Base-by-base conservation (phyloP, 2,113 vertebrate genomes). In the Anoura caudifer region DNA sequence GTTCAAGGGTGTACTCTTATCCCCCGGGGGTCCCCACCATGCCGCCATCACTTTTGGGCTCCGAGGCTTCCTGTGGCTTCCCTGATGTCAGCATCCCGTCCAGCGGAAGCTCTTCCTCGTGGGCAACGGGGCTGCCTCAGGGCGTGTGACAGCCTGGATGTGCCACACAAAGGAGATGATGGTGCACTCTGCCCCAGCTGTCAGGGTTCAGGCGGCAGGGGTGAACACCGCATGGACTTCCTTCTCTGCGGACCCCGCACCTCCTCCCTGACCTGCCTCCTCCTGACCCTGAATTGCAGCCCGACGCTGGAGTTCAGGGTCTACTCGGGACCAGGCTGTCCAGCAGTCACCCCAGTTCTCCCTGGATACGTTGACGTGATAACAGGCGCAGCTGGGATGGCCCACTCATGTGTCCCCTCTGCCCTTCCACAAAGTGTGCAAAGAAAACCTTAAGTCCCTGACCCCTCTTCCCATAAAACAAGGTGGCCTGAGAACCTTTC, bases 331-430 rank as follows among this genome's bases (percentile, higher is more conserved):
- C 43, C 50, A 9, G 67, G 61, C 59, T 82, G 0, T 7, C 43
- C 5, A 2, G 33, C 22, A 6, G 45, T 93, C 41, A 36, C 90
- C 22, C 38, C 12, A 38, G 41, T 17, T 94, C 54, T 52, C 17
- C 59, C 75, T 12, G 24, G 50, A 20, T 26, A 33, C 11, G 1
- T 5, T 45, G 50, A 24, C 0, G 1, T 26, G 76, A 93, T 28
- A 31, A 24, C 54, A 76, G 82, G 54, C 15, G 41, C 38, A 9
- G 8, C 63, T 52, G 72, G 61, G 45, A 6, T 52, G 7, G 24
- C 56, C 0, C 0, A 1, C 41, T 61, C 69, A 17, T 0, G 0
- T 0, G 0, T 7, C 56, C 69, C 52, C 22, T 9, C 22, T 15
- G 6, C 82, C 47, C 38, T 36, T 63, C 43, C 38, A 41, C 79